These are phyloP conservation scores for Amblyopsis hoosieri DNA, from an alignment of 2,797 vertebrate genomes.

Conservation along the genomic window DNA sequence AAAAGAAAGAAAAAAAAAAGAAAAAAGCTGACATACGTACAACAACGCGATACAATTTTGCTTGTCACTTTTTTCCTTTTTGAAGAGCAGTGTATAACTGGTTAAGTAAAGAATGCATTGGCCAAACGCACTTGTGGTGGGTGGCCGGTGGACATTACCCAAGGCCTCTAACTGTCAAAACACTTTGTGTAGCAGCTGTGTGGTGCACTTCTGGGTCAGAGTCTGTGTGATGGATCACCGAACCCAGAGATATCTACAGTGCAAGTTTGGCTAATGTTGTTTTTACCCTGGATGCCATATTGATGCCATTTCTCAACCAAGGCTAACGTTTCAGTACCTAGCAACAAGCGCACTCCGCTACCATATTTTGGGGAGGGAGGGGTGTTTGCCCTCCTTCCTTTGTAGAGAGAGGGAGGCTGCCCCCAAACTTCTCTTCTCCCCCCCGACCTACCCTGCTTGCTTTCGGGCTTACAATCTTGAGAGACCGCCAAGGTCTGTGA, in stretches of 20 bases:
- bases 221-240: conserved; percentile 60
- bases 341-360: conserved; percentile 42
- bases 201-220: conserved; percentile 49
- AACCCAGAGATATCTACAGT: conserved; percentile 75
- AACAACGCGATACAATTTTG: conserved; percentile 71
- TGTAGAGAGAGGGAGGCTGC: neutral
- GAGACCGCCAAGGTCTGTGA: conserved; percentile 56
- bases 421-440: conserved; percentile 28
- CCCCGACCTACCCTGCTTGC: conserved; percentile 22
- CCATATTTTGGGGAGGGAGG: conserved; percentile 21
- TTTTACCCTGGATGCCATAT: conserved; percentile 59
- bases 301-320: conserved; percentile 62
- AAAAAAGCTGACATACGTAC: conserved; percentile 58
- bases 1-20: conserved; percentile 49
- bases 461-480: conserved; percentile 45
- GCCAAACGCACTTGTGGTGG: conserved; percentile 8
- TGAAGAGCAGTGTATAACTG: conserved; percentile 75
- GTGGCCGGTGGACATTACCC: conserved; percentile 57
- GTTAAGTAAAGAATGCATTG: conserved; percentile 48
- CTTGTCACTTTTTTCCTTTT: conserved; percentile 68
- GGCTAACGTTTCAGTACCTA: conserved; percentile 63
- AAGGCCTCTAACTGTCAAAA: conserved; percentile 77
- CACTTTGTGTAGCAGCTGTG: conserved; percentile 53
- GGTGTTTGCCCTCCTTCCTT: neutral
- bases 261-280: conserved; percentile 80